Conservation (phyloP, 1,140 invertebrate genomes). For the Latrodectus geometricus region DNA sequence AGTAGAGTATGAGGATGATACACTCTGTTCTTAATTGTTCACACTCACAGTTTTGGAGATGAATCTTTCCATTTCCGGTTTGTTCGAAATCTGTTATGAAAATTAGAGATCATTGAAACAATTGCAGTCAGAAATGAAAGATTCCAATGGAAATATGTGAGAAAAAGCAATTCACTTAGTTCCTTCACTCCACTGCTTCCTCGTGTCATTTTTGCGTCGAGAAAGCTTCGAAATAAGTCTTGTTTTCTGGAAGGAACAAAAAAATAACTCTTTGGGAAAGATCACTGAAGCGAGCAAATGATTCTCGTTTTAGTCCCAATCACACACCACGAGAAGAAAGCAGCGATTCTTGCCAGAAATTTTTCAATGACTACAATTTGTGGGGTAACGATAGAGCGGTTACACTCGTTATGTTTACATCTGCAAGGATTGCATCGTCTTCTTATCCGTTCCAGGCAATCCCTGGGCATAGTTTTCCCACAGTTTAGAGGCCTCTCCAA, state of each 20-base stretch:
- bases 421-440: background rate
- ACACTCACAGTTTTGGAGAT: background rate
- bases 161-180: background rate
- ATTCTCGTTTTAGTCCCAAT: background rate
- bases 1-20: background rate
- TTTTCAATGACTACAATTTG: background rate
- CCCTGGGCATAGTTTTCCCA: no score
- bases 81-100: background rate
- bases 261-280: background rate
- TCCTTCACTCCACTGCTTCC: background rate
- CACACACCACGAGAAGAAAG: background rate
- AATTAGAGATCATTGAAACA: slow-evolving; percentile 31
- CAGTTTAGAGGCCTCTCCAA: no score
- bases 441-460: no score
- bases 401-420: background rate
- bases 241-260: background rate
- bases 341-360: background rate
- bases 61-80: slow-evolving; percentile 3
- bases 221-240: background rate
- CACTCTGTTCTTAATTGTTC: background rate
- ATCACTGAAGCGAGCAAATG: background rate
- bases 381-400: background rate
- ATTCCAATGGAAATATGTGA: background rate
- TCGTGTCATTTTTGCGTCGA: background rate
- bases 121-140: background rate